These are phyloP conservation scores for Chloropsis hardwickii DNA, from an alignment of 2,113 vertebrate genomes.

Conservation along the genomic window DNA sequence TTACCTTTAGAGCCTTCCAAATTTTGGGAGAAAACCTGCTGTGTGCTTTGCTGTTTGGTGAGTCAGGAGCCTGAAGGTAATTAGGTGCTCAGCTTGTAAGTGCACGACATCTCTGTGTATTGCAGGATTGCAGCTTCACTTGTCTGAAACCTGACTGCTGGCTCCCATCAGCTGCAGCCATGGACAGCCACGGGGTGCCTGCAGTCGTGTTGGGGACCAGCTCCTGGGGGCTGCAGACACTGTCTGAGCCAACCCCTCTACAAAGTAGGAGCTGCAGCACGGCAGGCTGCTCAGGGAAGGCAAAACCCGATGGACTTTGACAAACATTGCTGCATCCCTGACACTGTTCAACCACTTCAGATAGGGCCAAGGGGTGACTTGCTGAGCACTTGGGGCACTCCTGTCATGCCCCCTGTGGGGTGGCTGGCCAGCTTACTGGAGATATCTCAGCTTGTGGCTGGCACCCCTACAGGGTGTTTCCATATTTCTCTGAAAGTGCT, in stretches of 20 bases:
- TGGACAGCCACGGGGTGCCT: rapidly evolving
- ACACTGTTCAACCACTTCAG: background rate
- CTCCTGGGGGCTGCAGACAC: background rate
- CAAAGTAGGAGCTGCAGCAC: background rate
- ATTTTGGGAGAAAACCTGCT: background rate
- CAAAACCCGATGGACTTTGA: background rate
- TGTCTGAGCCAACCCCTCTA: background rate
- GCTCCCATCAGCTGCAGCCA: background rate
- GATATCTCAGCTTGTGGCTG: background rate
- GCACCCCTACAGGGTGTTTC: background rate
- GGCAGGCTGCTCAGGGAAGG: background rate
- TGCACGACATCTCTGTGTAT: background rate
- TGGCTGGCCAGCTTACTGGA: background rate
- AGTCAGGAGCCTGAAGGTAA: background rate
- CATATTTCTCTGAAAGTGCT: background rate
- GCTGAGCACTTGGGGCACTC: background rate
- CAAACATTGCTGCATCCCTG: background rate
- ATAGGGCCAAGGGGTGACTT: background rate
- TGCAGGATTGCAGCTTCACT: background rate
- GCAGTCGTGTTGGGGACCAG: background rate
- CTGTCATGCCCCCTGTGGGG: rapidly evolving
- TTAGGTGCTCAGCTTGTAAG: background rate
- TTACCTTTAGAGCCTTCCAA: background rate
- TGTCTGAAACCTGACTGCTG: background rate
- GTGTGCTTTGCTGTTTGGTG: background rate